phyloP scores from a whole-genome alignment of 1,140 invertebrate genomes.

The Zaprionus camerounensis region DNA sequence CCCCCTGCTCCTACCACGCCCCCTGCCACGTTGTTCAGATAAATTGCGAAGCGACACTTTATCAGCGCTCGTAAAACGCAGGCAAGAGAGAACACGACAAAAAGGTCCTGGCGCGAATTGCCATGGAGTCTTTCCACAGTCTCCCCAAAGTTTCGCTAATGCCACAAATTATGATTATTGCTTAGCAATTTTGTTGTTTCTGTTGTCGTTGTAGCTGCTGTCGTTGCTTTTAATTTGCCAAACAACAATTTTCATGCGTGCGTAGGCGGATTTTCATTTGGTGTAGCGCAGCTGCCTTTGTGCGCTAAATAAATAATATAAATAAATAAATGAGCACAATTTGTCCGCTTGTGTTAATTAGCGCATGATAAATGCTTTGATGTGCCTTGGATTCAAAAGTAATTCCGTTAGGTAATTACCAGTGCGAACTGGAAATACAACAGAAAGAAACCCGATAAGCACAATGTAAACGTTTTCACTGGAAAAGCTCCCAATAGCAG shows the following conservation, averaged over 20 bases:
- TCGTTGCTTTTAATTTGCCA: slow-evolving; percentile 56
- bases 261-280: slow-evolving; percentile 44
- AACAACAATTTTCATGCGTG: slow-evolving; percentile 40
- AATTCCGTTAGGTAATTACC: slow-evolving; percentile 8
- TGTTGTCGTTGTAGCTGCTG: neutral
- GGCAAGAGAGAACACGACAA: slow-evolving; percentile 19
- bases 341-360: slow-evolving; percentile 53
- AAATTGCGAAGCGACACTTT: slow-evolving; percentile 53
- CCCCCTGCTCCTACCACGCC: neutral
- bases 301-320: slow-evolving; percentile 22
- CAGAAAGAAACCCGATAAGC: neutral
- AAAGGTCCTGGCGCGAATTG: neutral
- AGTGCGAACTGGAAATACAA: neutral
- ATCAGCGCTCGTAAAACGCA: slow-evolving; percentile 43
- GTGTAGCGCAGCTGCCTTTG: slow-evolving; percentile 40
- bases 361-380: slow-evolving; percentile 53
- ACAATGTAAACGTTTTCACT: neutral
- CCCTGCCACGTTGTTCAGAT: slow-evolving; percentile 12
- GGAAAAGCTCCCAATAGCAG: neutral
- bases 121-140: neutral
- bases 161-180: slow-evolving; percentile 79
- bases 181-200: slow-evolving; percentile 61
- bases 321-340: slow-evolving; percentile 17
- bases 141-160: slow-evolving; percentile 46
- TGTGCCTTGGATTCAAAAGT: slow-evolving; percentile 14